phyloP scores from a whole-genome alignment of 2,113 vertebrate species.

The Cardinalis cardinalis region DNA sequence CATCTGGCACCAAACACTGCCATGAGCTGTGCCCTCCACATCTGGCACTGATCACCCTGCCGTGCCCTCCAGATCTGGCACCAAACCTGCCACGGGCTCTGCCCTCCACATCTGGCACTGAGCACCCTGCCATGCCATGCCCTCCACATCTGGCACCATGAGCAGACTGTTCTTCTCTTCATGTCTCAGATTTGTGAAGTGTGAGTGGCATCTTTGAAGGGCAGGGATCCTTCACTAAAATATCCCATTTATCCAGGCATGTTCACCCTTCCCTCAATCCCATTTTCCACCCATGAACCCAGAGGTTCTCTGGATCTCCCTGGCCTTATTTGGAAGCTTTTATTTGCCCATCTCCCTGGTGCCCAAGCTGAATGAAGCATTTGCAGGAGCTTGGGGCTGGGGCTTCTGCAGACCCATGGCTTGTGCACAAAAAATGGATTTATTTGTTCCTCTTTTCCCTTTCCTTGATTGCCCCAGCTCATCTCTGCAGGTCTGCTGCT shows the following conservation, averaged over 20 bases:
- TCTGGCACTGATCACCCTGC: too few species aligned
- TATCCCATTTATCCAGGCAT: neutral
- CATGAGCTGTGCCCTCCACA: too few species aligned
- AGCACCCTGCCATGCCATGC: neutral
- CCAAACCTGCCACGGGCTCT: too few species aligned
- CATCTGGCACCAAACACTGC: neutral
- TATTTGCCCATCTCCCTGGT: neutral
- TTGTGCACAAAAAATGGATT: neutral
- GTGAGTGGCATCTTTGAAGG: neutral
- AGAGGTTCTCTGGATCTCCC: neutral
- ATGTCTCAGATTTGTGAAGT: fast-evolving
- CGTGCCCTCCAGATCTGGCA: too few species aligned
- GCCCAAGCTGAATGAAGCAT: neutral
- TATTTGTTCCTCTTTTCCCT: neutral
- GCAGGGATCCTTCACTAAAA: neutral
- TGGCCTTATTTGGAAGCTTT: neutral
- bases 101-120: neutral
- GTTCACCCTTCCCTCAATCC: neutral
- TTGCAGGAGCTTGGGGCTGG: neutral
- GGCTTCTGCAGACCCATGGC: neutral
- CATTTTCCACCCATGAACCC: fast-evolving
- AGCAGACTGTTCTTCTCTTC: neutral
- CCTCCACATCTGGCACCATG: neutral
- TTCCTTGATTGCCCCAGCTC: neutral
- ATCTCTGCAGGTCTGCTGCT: neutral